phyloP scores from a whole-genome alignment of 37 sponge, comb jelly and placozoan genomes.

The Beroe ovata region DNA sequence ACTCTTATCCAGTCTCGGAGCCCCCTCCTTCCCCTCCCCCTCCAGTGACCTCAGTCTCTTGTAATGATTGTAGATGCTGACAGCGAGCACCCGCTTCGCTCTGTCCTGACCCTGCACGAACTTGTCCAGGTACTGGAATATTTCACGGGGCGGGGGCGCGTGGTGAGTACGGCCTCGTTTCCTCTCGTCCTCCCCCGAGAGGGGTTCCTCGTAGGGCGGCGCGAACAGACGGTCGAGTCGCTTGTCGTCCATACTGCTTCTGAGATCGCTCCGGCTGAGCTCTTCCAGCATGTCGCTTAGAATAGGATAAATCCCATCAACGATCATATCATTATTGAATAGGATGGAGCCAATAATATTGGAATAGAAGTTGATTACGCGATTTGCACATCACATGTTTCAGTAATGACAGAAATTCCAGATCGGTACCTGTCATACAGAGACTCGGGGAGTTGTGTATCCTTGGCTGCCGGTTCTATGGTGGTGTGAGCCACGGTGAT shows the following conservation, averaged over 20 bases:
- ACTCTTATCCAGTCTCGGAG: conserved; percentile 85
- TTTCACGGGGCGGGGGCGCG: conserved; percentile 29
- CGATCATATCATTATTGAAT: too few relatives aligned
- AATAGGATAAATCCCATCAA: too few relatives aligned
- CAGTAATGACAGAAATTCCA: too few relatives aligned
- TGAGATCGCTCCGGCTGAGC: background rate
- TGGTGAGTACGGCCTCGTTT: background rate
- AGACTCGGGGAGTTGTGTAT: background rate
- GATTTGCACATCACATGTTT: too few relatives aligned
- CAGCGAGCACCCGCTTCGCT: conserved; percentile 95
- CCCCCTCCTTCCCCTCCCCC: background rate
- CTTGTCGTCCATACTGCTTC: conserved; percentile 44
- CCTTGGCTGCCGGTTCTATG: background rate
- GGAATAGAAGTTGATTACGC: too few relatives aligned
- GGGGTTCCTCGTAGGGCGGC: conserved; percentile 53
- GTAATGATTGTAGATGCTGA: conserved; percentile 99
- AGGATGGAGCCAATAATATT: too few relatives aligned
- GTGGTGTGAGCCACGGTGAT: conserved; percentile 17
- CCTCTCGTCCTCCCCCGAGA: background rate
- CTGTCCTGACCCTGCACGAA: conserved; percentile 77
- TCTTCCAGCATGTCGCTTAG: conserved; percentile 17
- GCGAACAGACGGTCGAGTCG: conserved; percentile 18
- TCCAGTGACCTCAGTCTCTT: conserved; percentile 75
- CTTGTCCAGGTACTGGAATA: conserved; percentile 45
- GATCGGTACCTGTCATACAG: conserved; percentile 21